phyloP scores from a whole-genome alignment of 2,888 invertebrate genomes.

The Pecten maximus region DNA sequence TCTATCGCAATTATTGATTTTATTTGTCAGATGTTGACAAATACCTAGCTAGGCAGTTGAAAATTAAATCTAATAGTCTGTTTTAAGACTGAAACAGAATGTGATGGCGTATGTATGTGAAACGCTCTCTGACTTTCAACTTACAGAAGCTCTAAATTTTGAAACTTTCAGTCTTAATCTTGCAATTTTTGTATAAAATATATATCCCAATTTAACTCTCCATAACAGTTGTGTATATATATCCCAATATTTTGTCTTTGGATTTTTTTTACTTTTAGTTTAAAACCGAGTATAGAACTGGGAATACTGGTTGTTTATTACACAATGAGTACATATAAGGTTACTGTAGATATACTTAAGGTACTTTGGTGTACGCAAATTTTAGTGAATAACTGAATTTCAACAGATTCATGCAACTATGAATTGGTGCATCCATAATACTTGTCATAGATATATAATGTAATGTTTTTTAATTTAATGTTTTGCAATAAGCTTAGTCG shows the following conservation, averaged over 20 bases:
- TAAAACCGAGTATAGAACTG: background rate
- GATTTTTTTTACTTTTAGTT: background rate
- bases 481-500: too few relatives aligned
- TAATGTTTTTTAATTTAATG: too few relatives aligned
- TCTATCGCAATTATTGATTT: constrained; percentile 5
- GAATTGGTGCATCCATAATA: too few relatives aligned
- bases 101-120: background rate
- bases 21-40: constrained; percentile 30
- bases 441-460: too few relatives aligned
- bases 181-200: background rate
- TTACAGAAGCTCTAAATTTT: background rate
- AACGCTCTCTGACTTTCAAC: background rate
- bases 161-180: background rate
- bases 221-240: background rate
- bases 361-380: too few relatives aligned
- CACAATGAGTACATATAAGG: too few relatives aligned
- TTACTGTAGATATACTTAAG: too few relatives aligned
- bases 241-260: background rate
- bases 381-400: too few relatives aligned
- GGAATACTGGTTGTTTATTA: too few relatives aligned
- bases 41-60: constrained; percentile 30
- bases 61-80: constrained; percentile 27
- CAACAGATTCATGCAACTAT: too few relatives aligned
- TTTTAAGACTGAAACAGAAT: background rate
- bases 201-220: background rate